A percentile compares a stretch with the other conserved stretches of the same genome.
Evolutionary conservation across 2,113 vertebrate genomes (phyloP).

Genomic region (Circaetus gallicus): DNA sequence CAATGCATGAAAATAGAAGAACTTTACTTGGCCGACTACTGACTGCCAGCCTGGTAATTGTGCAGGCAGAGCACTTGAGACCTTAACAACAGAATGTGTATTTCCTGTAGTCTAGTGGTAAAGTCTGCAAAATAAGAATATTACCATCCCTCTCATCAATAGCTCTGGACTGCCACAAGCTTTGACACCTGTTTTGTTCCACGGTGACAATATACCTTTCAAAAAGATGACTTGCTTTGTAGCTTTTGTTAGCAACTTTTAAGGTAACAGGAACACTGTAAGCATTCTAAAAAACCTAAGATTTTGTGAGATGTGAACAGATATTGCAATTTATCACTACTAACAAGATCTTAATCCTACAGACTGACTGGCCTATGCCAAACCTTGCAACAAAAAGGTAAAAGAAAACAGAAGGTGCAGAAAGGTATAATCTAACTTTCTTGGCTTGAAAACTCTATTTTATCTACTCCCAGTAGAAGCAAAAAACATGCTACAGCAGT

Average conservation of each 20-base stretch:
- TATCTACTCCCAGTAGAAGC: background rate
- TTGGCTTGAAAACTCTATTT: background rate
- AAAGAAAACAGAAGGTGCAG: background rate
- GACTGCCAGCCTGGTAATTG: background rate
- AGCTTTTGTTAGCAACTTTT: background rate
- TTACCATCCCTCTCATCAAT: background rate
- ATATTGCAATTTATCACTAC: background rate
- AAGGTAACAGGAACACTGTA: background rate
- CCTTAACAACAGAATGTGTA: accelerated
- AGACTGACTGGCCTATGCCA: background rate
- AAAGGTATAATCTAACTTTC: background rate
- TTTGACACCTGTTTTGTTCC: background rate
- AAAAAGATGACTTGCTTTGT: background rate
- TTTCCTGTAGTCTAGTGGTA: background rate
- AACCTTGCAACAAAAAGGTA: background rate
- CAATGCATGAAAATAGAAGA: accelerated
- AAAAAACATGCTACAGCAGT: background rate
- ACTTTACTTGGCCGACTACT: background rate
- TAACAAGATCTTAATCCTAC: background rate
- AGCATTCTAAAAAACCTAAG: background rate
- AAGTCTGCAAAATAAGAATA: background rate
- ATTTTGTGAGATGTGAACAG: background rate
- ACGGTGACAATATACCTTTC: background rate
- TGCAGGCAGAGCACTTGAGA: background rate
- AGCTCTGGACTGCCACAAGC: background rate